Conservation (phyloP, 2,888 invertebrate genomes). For the Cerastis rubricosa region DNA sequence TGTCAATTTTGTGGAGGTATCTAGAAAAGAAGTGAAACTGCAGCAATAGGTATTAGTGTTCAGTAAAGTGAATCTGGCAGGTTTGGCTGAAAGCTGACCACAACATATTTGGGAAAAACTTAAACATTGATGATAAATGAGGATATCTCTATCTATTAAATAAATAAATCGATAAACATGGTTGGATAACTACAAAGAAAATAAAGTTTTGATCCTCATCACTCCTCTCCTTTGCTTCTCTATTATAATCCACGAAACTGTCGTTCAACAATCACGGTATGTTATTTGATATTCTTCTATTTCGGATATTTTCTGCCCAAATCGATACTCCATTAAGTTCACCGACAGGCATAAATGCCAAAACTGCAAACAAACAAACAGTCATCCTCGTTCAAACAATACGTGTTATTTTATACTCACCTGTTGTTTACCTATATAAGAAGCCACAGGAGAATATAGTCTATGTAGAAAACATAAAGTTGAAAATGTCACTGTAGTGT, state of each 20-base stretch:
- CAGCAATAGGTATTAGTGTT: not conserved
- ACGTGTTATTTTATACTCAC: constrained; percentile 58
- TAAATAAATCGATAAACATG: not conserved
- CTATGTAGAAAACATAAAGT: constrained; percentile 20
- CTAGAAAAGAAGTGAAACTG: not conserved
- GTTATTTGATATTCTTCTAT: not conserved
- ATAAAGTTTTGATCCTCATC: not conserved
- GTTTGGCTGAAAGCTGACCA: no score
- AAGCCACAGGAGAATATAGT: constrained; percentile 13
- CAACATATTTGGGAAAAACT: not conserved
- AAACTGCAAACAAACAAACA: constrained; percentile 42
- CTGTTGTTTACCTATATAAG: constrained; percentile 46
- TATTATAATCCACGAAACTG: not conserved
- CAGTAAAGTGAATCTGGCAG: not conserved
- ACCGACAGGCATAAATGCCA: constrained; percentile 17
- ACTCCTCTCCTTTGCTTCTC: no score
- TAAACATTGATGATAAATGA: not conserved
- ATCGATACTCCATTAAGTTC: constrained; percentile 10
- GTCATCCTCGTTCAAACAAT: constrained; percentile 58
- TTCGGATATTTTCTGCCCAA: constrained; percentile 3
- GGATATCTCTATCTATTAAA: not conserved
- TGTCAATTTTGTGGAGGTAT: not conserved
- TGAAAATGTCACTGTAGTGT: not conserved
- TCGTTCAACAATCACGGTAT: not conserved
- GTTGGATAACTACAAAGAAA: not conserved